Percentiles rank a stretch among this genome's conserved stretches.
These are phyloP conservation scores for Podabrus alpinus DNA, from an alignment of 2,888 invertebrate genomes.

Conservation along the genomic window DNA sequence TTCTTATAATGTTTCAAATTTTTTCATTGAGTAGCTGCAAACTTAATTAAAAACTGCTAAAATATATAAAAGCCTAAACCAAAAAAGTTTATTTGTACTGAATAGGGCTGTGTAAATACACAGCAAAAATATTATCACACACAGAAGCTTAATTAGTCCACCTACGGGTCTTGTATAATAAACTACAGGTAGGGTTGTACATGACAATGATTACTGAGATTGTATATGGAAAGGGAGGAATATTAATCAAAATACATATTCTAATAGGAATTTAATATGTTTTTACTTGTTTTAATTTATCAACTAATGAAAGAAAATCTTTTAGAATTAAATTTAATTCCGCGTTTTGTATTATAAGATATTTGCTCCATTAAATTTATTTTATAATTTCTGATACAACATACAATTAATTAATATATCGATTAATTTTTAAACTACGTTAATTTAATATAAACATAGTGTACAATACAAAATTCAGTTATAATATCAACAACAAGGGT, in stretches of 20 bases:
- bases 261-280: not conserved
- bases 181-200: not conserved
- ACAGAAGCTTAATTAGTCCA: not conserved
- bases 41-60: not conserved
- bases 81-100: not conserved
- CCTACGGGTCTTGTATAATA: not conserved
- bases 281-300: not conserved
- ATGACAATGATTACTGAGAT: not conserved
- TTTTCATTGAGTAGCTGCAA: not conserved
- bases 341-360: too few species aligned
- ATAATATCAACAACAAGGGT: too few species aligned
- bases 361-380: too few species aligned
- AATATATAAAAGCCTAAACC: not conserved
- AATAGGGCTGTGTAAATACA: not conserved
- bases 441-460: not conserved
- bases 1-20: not conserved
- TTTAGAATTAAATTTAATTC: not conserved
- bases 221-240: not conserved
- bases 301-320: not conserved
- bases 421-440: not conserved
- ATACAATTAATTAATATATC: too few species aligned
- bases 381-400: too few species aligned
- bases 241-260: not conserved
- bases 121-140: not conserved
- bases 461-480: too few species aligned